phyloP scores from a whole-genome alignment of 2,888 invertebrate genomes.

The Poecilobothrus nobilitatus region DNA sequence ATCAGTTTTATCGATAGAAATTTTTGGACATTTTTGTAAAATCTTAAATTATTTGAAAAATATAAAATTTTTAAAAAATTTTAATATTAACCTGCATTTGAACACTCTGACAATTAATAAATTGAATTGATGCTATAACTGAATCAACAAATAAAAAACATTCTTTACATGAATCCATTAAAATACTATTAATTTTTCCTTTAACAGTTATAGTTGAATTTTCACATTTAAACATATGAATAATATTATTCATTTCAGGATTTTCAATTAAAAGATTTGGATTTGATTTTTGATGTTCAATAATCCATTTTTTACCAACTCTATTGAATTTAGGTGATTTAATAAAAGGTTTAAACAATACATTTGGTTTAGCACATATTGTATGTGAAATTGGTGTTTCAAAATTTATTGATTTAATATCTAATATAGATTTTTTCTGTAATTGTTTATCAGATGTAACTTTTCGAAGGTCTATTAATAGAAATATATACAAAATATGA shows the following conservation, averaged over 20 bases:
- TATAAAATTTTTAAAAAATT: neutral
- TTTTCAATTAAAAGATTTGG: constrained; percentile 70
- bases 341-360: constrained; percentile 50
- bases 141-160: constrained; percentile 91
- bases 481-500: neutral
- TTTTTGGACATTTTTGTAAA: constrained; percentile 87
- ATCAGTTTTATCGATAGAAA: constrained; percentile 97
- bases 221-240: constrained; percentile 91
- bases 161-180: constrained; percentile 95
- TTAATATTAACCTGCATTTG: constrained; percentile 85
- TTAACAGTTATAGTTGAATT: constrained; percentile 80
- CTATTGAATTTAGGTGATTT: constrained; percentile 80
- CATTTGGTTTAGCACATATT: constrained; percentile 45
- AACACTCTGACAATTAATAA: constrained; percentile 97
- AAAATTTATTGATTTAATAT: constrained; percentile 75
- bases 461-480: constrained; percentile 63
- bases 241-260: constrained; percentile 96
- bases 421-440: constrained; percentile 89
- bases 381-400: constrained; percentile 54
- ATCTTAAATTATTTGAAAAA: constrained; percentile 55
- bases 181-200: constrained; percentile 93
- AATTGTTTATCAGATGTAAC: constrained; percentile 97
- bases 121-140: constrained; percentile 89
- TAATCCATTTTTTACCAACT: constrained; percentile 96
- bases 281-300: constrained; percentile 89